These are phyloP conservation scores for Gnathonemus longibarbis DNA, from an alignment of 2,113 vertebrate genomes.

Conservation along the genomic window DNA sequence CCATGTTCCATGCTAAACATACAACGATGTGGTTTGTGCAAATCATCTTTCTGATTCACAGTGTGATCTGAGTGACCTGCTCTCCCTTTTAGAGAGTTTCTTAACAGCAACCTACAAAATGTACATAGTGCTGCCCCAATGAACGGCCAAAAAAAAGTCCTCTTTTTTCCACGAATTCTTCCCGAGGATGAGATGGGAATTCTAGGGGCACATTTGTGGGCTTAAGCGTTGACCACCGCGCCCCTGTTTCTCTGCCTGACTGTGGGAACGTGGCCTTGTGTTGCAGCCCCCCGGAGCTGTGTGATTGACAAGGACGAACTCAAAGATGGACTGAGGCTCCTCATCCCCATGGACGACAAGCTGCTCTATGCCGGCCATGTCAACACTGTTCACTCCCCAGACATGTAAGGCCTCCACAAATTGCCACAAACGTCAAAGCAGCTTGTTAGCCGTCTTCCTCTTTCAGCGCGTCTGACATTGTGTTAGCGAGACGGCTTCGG, in stretches of 20 bases:
- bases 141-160: neutral
- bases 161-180: neutral
- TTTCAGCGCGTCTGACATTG: neutral
- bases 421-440: neutral
- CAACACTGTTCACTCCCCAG: conserved; percentile 92
- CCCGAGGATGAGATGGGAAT: neutral
- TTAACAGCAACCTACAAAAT: neutral
- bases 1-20: neutral
- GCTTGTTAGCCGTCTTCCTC: neutral
- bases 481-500: neutral
- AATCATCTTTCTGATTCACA: neutral
- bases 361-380: conserved; percentile 91
- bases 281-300: conserved; percentile 82
- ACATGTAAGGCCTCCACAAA: conserved; percentile 77
- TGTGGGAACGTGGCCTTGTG: neutral
- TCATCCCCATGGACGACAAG: conserved; percentile 98
- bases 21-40: neutral
- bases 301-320: conserved; percentile 93
- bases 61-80: neutral
- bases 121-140: neutral
- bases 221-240: neutral
- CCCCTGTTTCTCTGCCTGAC: neutral
- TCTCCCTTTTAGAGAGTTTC: neutral
- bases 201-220: neutral
- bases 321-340: conserved; percentile 84